These are phyloP conservation scores for Leptinotarsa peninsularis DNA, from an alignment of 2,888 invertebrate genomes.

Conservation along the genomic window DNA sequence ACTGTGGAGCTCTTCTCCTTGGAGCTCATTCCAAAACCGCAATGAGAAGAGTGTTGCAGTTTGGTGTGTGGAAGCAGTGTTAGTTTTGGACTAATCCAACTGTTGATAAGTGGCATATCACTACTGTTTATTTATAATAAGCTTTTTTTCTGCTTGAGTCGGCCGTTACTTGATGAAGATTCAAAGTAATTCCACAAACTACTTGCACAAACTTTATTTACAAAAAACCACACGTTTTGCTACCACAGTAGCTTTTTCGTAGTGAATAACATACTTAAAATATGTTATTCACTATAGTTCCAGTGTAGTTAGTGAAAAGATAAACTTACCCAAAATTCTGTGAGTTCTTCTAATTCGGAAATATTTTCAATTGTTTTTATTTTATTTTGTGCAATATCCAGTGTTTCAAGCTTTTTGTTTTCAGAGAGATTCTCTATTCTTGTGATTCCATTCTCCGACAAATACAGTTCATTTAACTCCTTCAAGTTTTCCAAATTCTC, in stretches of 20 bases:
- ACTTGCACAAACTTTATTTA: not conserved
- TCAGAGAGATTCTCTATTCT: constrained; percentile 80
- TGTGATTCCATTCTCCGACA: constrained; percentile 93
- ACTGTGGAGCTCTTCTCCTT: no score
- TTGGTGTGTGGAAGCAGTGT: no score
- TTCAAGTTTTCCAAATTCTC: constrained; percentile 83
- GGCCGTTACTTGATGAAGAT: no score
- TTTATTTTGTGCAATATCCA: constrained; percentile 92
- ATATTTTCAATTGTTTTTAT: constrained; percentile 85
- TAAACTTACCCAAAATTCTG: constrained; percentile 92
- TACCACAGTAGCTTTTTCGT: no score
- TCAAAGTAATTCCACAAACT: not conserved
- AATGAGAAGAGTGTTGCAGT: no score
- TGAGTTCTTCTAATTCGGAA: constrained; percentile 79
- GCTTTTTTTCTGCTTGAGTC: no score
- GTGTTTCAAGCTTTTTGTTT: constrained; percentile 80
- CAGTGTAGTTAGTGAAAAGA: not conserved
- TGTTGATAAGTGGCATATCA: no score
- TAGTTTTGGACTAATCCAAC: no score
- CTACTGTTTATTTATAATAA: no score
- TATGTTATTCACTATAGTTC: not conserved
- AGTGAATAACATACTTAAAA: no score
- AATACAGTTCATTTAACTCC: constrained; percentile 87
- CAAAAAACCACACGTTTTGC: no score
- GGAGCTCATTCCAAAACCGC: no score